A percentile compares a stretch with the other conserved stretches of the same genome.
phyloP scores from a whole-genome alignment of 2,113 vertebrate genomes.

The Lasiurus cinereus region DNA sequence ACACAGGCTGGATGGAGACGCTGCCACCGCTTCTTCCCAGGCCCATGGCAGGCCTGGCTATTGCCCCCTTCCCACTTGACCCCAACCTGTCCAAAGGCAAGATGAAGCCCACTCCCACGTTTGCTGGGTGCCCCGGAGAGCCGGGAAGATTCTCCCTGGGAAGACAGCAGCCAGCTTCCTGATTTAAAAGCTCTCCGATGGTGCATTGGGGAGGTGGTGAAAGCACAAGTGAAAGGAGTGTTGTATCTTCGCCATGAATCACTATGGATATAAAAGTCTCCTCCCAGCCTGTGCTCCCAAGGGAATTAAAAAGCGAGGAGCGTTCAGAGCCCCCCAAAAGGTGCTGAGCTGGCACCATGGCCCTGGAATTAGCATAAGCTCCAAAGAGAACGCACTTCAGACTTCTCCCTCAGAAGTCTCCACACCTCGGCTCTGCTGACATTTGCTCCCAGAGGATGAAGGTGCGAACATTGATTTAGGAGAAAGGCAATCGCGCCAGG shows the following conservation, averaged over 20 bases:
- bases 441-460: constrained; percentile 48
- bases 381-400: background rate
- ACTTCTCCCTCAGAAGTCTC: constrained; percentile 39
- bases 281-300: background rate
- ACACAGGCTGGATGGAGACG: fast-evolving
- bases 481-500: background rate
- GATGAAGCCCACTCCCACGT: background rate
- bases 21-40: background rate
- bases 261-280: background rate
- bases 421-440: background rate
- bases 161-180: background rate
- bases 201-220: background rate
- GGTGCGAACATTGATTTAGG: constrained; percentile 13
- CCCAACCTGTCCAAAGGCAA: background rate
- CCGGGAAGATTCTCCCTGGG: background rate
- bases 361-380: background rate
- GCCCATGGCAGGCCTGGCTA: background rate
- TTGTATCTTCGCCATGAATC: background rate
- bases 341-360: background rate
- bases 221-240: constrained; percentile 6
- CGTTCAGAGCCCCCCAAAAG: fast-evolving
- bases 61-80: background rate
- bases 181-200: background rate
- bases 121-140: background rate
- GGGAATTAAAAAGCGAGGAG: background rate